Evolutionary conservation across 92 coral and sea anemone genomes (phyloP), one percentile per base, ranked within the genome.

Genomic region (Zoanthus sansibaricus): DNA sequence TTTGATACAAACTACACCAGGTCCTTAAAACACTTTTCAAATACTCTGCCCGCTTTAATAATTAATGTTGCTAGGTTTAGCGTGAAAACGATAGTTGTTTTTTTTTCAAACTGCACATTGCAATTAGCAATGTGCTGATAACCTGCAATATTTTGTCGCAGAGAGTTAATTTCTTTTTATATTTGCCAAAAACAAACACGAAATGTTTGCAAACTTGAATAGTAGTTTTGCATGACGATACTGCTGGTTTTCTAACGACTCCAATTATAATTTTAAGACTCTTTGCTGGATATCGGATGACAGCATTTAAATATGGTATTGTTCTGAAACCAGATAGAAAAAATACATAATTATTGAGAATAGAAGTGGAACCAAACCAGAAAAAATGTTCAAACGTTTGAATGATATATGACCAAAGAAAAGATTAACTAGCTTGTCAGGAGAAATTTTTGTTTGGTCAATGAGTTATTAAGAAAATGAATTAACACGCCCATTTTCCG

Each of bases 31-130:
- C 46, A 17, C 46, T 61, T 6, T 2, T 77, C 66, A 67, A 80
- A 80, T 75, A 55, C 75, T 48, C 74, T 47, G 46, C 75, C 62
- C 7, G n/a, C 7, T 64, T 80, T 12, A 80, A 80, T 66, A 18
- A 62, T 79, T 62, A 0, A 79, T 80, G 47, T 80, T 42, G 21
- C 37, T 14, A 45, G 1, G 12, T 47, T 20, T 80, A 11, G 85
- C 85, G 85, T 67, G 85, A 78, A 37, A 78, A n/a, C 11, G 9
- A n/a, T 59, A 46, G 67, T 47, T 49, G 56, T 9, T 80, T 80
- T 62, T 8, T 58, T 17, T 62, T 30, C 20, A 33, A 12, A 54
- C 25, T 25, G 18, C 73, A 30, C 31, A 32, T 64, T 48, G 58
- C 33, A 62, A 21, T 80, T 64, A 47, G 18, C 15, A 37, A 10